These are phyloP conservation scores for Callipepla squamata DNA, from an alignment of 2,113 vertebrate species.

Conservation along the genomic window DNA sequence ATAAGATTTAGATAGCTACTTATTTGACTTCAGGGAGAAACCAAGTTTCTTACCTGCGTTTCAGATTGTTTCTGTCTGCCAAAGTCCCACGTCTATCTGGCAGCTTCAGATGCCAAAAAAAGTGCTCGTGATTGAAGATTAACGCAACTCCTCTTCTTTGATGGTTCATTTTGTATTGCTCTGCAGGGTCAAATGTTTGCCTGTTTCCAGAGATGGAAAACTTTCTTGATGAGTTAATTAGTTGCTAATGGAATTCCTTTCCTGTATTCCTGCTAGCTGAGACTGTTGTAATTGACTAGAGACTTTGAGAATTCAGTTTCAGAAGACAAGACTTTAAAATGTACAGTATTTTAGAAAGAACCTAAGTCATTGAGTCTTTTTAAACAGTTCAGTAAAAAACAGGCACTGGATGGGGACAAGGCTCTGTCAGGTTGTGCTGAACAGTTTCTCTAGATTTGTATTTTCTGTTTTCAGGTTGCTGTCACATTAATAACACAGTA, in stretches of 20 bases:
- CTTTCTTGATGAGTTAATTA: not conserved
- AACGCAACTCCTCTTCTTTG: constrained; percentile 86
- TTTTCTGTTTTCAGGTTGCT: not conserved
- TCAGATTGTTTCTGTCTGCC: constrained; percentile 84
- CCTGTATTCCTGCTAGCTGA: not conserved
- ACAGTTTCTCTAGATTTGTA: not conserved
- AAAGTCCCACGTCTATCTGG: constrained; percentile 80
- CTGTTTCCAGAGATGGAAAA: constrained; percentile 34
- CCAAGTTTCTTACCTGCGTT: constrained; percentile 75
- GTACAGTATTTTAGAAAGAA: not conserved
- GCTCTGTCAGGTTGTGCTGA: not conserved
- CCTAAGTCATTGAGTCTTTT: not conserved
- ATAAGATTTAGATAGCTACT: not conserved
- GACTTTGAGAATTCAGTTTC: not conserved
- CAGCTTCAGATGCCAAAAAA: constrained; percentile 84
- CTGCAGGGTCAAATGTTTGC: constrained; percentile 76
- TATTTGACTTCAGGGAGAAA: not conserved
- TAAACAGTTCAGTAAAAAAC: not conserved
- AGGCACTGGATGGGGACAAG: not conserved
- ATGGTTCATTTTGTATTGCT: constrained; percentile 90
- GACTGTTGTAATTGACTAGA: not conserved
- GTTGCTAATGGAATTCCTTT: not conserved
- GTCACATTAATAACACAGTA: not conserved
- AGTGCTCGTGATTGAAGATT: constrained; percentile 94
- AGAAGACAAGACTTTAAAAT: not conserved